Conservation (phyloP, 2,113 vertebrate genomes). For the Stomatorhinus ivindoensis region DNA sequence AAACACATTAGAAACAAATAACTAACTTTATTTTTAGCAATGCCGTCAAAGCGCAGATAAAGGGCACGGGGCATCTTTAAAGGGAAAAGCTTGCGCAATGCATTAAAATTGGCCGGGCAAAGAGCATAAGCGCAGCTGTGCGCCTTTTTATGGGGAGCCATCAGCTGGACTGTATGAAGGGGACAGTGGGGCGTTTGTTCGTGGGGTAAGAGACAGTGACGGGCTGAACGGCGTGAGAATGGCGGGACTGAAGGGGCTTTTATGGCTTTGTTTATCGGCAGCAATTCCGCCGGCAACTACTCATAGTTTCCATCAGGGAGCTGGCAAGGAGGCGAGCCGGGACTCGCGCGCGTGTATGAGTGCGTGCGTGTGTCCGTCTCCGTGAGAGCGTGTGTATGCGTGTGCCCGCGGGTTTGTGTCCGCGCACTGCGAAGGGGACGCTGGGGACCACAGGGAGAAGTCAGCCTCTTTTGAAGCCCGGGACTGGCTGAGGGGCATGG, state of each 20-base stretch:
- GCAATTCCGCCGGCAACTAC: constrained; percentile 15
- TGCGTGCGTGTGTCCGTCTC: background rate
- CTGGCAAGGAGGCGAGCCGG: constrained; percentile 22
- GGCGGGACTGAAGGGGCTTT: constrained; percentile 40
- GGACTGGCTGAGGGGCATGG: background rate
- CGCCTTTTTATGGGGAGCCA: background rate
- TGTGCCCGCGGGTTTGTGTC: background rate
- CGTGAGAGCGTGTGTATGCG: background rate
- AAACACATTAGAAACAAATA: background rate
- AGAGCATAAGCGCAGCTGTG: background rate
- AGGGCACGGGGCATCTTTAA: background rate
- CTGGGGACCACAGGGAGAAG: background rate
- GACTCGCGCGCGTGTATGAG: constrained; percentile 10
- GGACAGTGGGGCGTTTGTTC: background rate
- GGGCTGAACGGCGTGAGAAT: constrained; percentile 18
- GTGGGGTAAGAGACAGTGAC: background rate
- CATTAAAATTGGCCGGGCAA: background rate
- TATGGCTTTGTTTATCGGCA: constrained; percentile 38
- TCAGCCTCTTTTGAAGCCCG: background rate
- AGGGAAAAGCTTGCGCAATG: background rate
- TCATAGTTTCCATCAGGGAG: constrained; percentile 50
- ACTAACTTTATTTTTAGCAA: constrained; percentile 10
- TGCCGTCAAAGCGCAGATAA: background rate
- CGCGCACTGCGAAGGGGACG: background rate
- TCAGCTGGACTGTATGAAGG: background rate